Evolutionary conservation across 2,113 vertebrate species (phyloP).

Genomic region (Oryctolagus cuniculus): mOryCun1.1 NC_091453.1:130816501-130817000

Average conservation of each 20-base stretch:
- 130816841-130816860: not conserved
- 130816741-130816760: not conserved
- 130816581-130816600: not conserved
- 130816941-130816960: not conserved
- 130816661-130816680: not conserved
- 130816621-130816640: not conserved
- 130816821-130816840: conserved; percentile 44
- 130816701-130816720: not conserved
- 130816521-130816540: not conserved
- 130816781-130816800: not conserved
- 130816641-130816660: not conserved
- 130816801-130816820: not conserved
- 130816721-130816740: not conserved
- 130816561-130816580: not conserved
- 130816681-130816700: not conserved
- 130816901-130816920: not conserved
- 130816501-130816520: not conserved
- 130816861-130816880: not conserved
- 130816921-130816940: not conserved
- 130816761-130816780: not conserved
- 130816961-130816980: conserved; percentile 35
- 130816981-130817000: not conserved
- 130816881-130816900: not conserved
- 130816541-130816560: not conserved
- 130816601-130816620: not conserved